Evolutionary conservation across 2,113 vertebrate genomes (phyloP).

Genomic region (Spermophilus dauricus): DNA sequence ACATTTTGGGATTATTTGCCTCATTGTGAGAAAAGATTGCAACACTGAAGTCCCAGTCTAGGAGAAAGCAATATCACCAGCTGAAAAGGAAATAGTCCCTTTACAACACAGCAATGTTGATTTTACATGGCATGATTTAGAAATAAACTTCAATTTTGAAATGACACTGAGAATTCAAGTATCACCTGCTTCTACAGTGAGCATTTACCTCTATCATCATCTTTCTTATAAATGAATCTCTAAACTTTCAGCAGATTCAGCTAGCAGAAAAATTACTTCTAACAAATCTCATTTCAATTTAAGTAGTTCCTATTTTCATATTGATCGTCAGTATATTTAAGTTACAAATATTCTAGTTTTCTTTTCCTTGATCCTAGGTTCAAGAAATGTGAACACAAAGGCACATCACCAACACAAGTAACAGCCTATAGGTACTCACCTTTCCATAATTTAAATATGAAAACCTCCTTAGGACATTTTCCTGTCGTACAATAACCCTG

Average conservation of each 20-base stretch:
- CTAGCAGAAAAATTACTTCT: neutral
- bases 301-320: neutral
- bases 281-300: neutral
- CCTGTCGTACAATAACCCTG: neutral
- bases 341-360: neutral
- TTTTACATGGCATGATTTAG: neutral
- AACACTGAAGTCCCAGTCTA: neutral
- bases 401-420: neutral
- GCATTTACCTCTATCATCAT: neutral
- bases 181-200: neutral
- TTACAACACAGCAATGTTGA: neutral
- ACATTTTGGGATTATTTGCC: neutral
- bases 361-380: neutral
- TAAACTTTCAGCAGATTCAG: neutral
- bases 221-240: neutral
- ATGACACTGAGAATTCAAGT: neutral
- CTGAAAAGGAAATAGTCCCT: neutral
- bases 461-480: neutral
- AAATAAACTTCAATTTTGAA: neutral
- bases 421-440: accelerated
- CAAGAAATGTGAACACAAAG: neutral
- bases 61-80: neutral
- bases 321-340: neutral
- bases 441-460: slow-evolving; percentile 37
- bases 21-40: neutral